Evolutionary conservation across 2,888 invertebrate genomes (phyloP).

Genomic region (Oscheius myriophilus): DNA sequence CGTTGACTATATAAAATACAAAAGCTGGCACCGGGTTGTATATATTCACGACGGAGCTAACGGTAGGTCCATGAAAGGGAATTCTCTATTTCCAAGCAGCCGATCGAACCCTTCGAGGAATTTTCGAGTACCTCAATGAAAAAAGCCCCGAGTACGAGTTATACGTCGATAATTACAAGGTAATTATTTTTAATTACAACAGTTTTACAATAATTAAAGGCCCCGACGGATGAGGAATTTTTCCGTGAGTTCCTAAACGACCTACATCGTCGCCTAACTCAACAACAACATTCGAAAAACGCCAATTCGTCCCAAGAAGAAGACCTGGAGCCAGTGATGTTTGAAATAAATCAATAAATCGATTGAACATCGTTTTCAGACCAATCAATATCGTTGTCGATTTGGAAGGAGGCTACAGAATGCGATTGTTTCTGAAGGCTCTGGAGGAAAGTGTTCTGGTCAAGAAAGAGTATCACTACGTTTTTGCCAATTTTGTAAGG

Average conservation of each 20-base stretch:
- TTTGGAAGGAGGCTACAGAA: slow-evolving; percentile 52
- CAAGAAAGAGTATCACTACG: slow-evolving; percentile 56
- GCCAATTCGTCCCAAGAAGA: slow-evolving; percentile 44
- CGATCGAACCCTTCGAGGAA: slow-evolving; percentile 44
- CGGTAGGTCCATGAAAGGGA: slow-evolving; percentile 34
- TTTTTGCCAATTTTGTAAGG: slow-evolving; percentile 58
- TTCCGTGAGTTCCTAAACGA: slow-evolving; percentile 54
- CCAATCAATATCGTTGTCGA: slow-evolving; percentile 56
- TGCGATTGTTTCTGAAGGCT: slow-evolving; percentile 48
- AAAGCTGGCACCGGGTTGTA: slow-evolving; percentile 54
- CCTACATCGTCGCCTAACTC: slow-evolving; percentile 47
- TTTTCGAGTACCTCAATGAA: slow-evolving; percentile 47
- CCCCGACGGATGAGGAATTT: slow-evolving; percentile 53
- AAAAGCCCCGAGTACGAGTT: slow-evolving; percentile 48
- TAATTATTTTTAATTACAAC: slow-evolving; percentile 11
- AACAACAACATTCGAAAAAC: slow-evolving; percentile 33
- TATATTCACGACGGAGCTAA: slow-evolving; percentile 60
- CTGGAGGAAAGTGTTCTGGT: slow-evolving; percentile 56
- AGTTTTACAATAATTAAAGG: slow-evolving; percentile 34
- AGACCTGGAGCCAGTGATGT: slow-evolving; percentile 28
- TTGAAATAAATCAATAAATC: background rate
- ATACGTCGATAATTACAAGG: slow-evolving; percentile 50
- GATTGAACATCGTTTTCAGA: slow-evolving; percentile 33
- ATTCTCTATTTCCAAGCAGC: slow-evolving; percentile 31
- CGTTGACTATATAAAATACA: slow-evolving; percentile 55